Percentiles rank a stretch among this genome's conserved stretches.
Conservation (phyloP, 2,888 invertebrate genomes). For the Diarsia dahlii region DNA sequence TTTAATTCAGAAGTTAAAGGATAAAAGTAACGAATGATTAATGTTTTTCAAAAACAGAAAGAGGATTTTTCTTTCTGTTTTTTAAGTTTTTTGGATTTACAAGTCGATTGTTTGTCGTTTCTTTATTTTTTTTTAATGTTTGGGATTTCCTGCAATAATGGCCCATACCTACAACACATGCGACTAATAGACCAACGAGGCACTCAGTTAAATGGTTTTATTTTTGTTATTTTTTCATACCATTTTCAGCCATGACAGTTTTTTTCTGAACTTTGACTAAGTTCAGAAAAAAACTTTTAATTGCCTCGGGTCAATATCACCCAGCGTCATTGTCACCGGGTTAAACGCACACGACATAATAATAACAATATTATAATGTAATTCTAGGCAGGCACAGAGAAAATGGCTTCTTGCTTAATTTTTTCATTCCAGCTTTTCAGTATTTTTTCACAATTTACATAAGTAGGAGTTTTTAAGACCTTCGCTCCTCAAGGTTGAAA, state of each 20-base stretch:
- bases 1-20: conserved; percentile 40
- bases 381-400: conserved; percentile 38
- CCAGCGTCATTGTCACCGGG: too few relatives aligned
- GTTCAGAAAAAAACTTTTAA: too few relatives aligned
- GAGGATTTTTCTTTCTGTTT: conserved; percentile 5
- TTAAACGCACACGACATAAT: background rate
- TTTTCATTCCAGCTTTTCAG: conserved; percentile 36
- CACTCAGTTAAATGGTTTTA: too few relatives aligned
- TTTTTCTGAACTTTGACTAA: too few relatives aligned
- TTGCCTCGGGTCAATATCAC: too few relatives aligned
- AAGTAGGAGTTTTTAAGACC: conserved; percentile 38
- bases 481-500: conserved; percentile 42
- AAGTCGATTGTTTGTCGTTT: background rate
- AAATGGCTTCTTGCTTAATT: conserved; percentile 37
- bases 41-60: too few relatives aligned
- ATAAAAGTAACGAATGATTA: conserved; percentile 28
- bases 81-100: conserved; percentile 18
- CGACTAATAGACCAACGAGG: too few relatives aligned
- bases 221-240: too few relatives aligned
- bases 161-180: too few relatives aligned
- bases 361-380: conserved; percentile 33
- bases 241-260: too few relatives aligned
- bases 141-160: too few relatives aligned
- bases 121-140: background rate
- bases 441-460: conserved; percentile 57